Conservation (phyloP, 2,888 invertebrate species). For the Drosophila acutilabella region DNA sequence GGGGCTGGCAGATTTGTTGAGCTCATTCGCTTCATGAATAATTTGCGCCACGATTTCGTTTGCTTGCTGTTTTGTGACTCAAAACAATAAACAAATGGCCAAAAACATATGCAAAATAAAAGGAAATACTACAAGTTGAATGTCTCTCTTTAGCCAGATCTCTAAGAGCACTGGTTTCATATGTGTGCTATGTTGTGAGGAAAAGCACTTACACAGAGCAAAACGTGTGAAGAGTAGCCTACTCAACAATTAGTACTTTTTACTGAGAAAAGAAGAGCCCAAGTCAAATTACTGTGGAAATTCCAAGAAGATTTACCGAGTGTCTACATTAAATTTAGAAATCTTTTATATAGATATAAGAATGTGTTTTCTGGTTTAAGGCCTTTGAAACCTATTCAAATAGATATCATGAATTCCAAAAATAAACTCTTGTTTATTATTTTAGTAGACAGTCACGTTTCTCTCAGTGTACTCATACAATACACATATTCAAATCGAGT, state of each 20-base stretch:
- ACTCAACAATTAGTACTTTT: background rate
- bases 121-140: background rate
- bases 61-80: slow-evolving; percentile 46
- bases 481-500: slow-evolving; percentile 64
- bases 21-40: slow-evolving; percentile 79
- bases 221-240: background rate
- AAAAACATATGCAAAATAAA: slow-evolving; percentile 75
- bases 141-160: slow-evolving; percentile 4
- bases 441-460: background rate
- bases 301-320: no score
- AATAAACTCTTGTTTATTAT: no score
- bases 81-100: slow-evolving; percentile 79
- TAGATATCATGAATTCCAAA: no score
- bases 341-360: no score
- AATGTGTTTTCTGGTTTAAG: no score
- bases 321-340: no score
- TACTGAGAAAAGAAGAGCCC: background rate
- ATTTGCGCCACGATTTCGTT: slow-evolving; percentile 76
- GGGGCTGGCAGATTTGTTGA: slow-evolving; percentile 68
- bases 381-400: no score
- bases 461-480: slow-evolving; percentile 12
- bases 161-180: slow-evolving; percentile 1
- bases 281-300: no score
- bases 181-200: slow-evolving; percentile 15
- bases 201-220: slow-evolving; percentile 19